A percentile compares a stretch with the other conserved stretches of the same genome.
Evolutionary conservation across 1,140 invertebrate genomes (phyloP).

Genomic region (Papilio helenus): DNA sequence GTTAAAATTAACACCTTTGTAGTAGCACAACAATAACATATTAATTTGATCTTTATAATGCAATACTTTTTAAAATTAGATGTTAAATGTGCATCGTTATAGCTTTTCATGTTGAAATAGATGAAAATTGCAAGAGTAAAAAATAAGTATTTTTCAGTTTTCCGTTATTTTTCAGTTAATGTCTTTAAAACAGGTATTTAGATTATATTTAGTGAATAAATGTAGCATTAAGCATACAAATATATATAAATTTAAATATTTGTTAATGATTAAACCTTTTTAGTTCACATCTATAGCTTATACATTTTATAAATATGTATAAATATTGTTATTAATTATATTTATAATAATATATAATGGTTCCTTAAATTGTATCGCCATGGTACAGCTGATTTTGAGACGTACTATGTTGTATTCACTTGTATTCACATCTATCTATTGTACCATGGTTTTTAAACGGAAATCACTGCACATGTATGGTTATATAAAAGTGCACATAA

Average conservation of each 20-base stretch:
- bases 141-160: neutral
- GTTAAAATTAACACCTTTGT: neutral
- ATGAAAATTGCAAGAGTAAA: neutral
- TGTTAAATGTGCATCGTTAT: slow-evolving; percentile 1
- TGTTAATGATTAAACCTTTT: slow-evolving; percentile 24
- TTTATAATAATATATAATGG: slow-evolving; percentile 63
- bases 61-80: neutral
- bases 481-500: slow-evolving; percentile 70
- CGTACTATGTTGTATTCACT: slow-evolving; percentile 34
- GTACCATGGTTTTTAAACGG: slow-evolving; percentile 54
- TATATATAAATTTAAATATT: slow-evolving; percentile 13
- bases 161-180: slow-evolving; percentile 5
- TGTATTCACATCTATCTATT: slow-evolving; percentile 51
- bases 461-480: slow-evolving; percentile 65
- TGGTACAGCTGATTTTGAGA: slow-evolving; percentile 55
- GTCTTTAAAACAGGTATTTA: slow-evolving; percentile 36
- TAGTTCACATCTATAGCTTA: slow-evolving; percentile 42
- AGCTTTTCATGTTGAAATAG: slow-evolving; percentile 16
- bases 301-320: slow-evolving; percentile 57
- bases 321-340: slow-evolving; percentile 73
- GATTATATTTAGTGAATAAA: slow-evolving; percentile 30
- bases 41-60: neutral
- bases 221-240: slow-evolving; percentile 25
- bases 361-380: slow-evolving; percentile 64
- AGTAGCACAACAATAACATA: neutral